phyloP scores from a whole-genome alignment of 2,113 vertebrate species.

The Oryzias curvinotus region DNA sequence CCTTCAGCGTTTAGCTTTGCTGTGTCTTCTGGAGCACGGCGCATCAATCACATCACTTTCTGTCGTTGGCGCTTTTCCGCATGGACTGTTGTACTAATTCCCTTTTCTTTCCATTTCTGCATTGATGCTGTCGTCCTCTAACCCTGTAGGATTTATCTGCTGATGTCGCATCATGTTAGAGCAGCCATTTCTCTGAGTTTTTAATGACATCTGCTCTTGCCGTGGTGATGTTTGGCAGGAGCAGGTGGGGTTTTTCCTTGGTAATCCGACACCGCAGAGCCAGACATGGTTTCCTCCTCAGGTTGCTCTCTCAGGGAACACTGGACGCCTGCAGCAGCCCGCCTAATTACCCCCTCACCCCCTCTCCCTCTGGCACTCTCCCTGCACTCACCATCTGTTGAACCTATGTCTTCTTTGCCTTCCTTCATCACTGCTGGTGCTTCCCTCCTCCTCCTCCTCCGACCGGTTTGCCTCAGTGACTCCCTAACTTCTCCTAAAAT shows the following conservation, averaged over 20 bases:
- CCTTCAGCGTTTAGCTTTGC: slow-evolving; percentile 21
- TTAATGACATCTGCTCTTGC: not conserved
- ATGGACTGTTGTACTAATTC: slow-evolving; percentile 4
- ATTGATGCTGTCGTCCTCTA: not conserved
- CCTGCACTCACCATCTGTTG: slow-evolving; percentile 72
- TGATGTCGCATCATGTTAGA: too few relatives aligned
- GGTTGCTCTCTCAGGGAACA: slow-evolving; percentile 32
- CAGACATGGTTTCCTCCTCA: slow-evolving; percentile 19
- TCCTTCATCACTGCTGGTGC: slow-evolving; percentile 47
- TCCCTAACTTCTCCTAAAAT: slow-evolving; percentile 68
- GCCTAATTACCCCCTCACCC: slow-evolving; percentile 45
- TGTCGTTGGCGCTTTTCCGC: slow-evolving; percentile 7
- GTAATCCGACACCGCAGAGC: slow-evolving; percentile 8
- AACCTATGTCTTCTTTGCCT: slow-evolving; percentile 70
- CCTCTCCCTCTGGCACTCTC: slow-evolving; percentile 10
- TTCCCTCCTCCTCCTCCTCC: slow-evolving; percentile 9
- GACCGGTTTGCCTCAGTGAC: slow-evolving; percentile 46
- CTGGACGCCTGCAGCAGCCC: slow-evolving; percentile 40
- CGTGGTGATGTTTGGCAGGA: not conserved
- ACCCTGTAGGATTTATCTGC: not conserved
- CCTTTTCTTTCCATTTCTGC: not conserved
- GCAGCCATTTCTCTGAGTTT: not conserved
- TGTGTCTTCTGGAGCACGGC: slow-evolving; percentile 1
- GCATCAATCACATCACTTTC: slow-evolving; percentile 8
- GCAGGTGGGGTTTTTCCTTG: slow-evolving; percentile 22